Percentiles rank a stretch among this genome's conserved stretches.
phyloP scores from a whole-genome alignment of 2,113 vertebrate species.

The Panthera uncia region DNA sequence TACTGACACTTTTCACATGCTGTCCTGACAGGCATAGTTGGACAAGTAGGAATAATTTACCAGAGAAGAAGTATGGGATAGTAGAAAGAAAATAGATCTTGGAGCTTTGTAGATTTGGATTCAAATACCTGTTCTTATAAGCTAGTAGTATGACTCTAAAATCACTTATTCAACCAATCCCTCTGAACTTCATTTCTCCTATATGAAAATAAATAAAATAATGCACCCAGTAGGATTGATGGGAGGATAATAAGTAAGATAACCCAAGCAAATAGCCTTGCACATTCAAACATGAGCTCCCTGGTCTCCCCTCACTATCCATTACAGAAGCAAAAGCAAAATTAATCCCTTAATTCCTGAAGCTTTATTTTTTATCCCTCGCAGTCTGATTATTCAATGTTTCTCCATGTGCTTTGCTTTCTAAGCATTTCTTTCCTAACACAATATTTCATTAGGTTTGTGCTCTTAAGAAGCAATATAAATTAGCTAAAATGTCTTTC shows the following conservation, averaged over 20 bases:
- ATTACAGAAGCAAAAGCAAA: conserved; percentile 45
- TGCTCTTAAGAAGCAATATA: conserved; percentile 52
- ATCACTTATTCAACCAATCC: neutral
- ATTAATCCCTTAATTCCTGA: conserved; percentile 54
- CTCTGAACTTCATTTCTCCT: neutral
- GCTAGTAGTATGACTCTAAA: neutral
- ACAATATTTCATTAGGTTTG: conserved; percentile 30
- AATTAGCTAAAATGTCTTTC: conserved; percentile 50
- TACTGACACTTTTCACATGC: neutral
- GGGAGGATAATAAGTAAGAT: neutral
- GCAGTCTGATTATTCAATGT: conserved; percentile 11
- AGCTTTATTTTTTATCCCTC: conserved; percentile 50
- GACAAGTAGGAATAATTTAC: neutral
- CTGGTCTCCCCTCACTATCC: neutral
- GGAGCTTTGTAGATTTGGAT: neutral
- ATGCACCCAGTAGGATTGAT: neutral
- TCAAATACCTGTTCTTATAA: neutral
- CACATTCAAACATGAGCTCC: neutral
- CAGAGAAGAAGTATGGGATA: neutral
- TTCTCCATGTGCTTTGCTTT: conserved; percentile 34
- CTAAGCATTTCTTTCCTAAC: conserved; percentile 40
- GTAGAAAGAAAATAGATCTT: neutral
- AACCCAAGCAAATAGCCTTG: neutral
- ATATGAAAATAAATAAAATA: neutral
- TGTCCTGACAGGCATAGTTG: neutral